Evolutionary conservation across 2,113 vertebrate genomes (phyloP), one percentile per base, ranked within the genome.

Genomic region (Apteryx mantelli): DNA sequence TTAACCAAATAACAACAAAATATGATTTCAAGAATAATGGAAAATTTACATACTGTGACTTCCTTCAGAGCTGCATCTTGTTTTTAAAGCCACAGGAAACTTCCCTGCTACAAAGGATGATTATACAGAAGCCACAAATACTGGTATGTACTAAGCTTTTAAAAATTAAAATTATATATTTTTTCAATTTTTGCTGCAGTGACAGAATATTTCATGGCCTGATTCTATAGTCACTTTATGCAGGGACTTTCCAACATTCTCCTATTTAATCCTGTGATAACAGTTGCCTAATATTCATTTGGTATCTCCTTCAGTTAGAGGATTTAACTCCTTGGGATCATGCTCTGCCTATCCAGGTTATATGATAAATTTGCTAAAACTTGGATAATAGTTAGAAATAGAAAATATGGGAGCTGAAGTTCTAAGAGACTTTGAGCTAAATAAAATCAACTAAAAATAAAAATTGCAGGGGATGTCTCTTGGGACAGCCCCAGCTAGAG

Each of bases 11-110:
- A 26, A 60, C 89, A 15, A 18, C 44, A 26, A 98, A 98, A 94
- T 98, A 97, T 0, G 96, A 98, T 86, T 74, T 98, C 26, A 97
- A 80, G 76, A 97, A 63, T 66, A 97, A 93, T 2, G 97, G 98
- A 36, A 92, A 22, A 5, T 95, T 99, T 69, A 97, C 98, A 2
- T 98, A 98, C 88, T 97, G 74, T 1, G 91, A 97, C 74, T 98
- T 98, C 92, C 91, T 98, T 40, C 98, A 97, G 65, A 98, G 97
- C 74, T 97, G 96, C 11, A 89, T 98, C 25, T 97, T 99, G 11
- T 93, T 97, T 52, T 78, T 98, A 46, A 97, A 95, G 65, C 88
- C 96, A 3, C 94, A 66, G 82, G 89, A 97, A 60, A 90, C 69
- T 7, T 91, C 96, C 1, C 88, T 97, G 42, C 65, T 95, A 52